phyloP scores from a whole-genome alignment of 1,140 invertebrate genomes.

The Eufriesea mexicana region DNA sequence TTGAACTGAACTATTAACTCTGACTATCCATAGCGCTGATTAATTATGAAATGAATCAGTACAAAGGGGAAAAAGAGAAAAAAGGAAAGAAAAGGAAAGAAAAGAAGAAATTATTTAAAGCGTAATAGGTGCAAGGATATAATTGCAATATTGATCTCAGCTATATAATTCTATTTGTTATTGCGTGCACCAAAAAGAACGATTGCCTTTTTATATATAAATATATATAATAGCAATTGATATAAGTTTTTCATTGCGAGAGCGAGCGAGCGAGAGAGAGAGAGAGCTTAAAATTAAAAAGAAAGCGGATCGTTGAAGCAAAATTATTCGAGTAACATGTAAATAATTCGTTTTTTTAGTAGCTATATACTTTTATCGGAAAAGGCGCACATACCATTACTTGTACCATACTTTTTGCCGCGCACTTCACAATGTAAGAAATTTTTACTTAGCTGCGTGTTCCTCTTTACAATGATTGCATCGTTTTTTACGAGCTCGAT shows the following conservation, averaged over 20 bases:
- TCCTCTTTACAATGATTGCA: constrained; percentile 44
- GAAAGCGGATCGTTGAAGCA: constrained; percentile 49
- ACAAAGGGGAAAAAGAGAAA: constrained; percentile 4
- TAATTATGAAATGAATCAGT: constrained; percentile 35
- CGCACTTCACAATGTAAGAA: constrained; percentile 49
- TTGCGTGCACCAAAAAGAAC: constrained; percentile 36
- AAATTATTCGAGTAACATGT: constrained; percentile 47
- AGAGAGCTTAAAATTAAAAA: not conserved
- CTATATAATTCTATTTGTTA: constrained; percentile 51
- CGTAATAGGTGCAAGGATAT: constrained; percentile 22
- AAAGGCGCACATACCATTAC: constrained; percentile 48
- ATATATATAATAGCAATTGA: constrained; percentile 39
- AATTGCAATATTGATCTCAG: constrained; percentile 54
- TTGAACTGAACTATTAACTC: constrained; percentile 18
- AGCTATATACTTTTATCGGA: constrained; percentile 41
- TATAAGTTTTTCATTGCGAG: constrained; percentile 32
- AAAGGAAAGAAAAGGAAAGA: not conserved
- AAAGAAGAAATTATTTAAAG: constrained; percentile 16
- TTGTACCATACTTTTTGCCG: constrained; percentile 57
- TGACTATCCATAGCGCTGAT: constrained; percentile 31
- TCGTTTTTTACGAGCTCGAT: constrained; percentile 58
- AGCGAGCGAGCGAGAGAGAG: constrained; percentile 5
- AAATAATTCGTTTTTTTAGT: constrained; percentile 62
- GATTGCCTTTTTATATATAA: constrained; percentile 49
- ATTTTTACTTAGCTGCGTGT: constrained; percentile 52